Base-by-base conservation (phyloP, 2,113 vertebrate species). In the Lophotis ruficrista region DNA sequence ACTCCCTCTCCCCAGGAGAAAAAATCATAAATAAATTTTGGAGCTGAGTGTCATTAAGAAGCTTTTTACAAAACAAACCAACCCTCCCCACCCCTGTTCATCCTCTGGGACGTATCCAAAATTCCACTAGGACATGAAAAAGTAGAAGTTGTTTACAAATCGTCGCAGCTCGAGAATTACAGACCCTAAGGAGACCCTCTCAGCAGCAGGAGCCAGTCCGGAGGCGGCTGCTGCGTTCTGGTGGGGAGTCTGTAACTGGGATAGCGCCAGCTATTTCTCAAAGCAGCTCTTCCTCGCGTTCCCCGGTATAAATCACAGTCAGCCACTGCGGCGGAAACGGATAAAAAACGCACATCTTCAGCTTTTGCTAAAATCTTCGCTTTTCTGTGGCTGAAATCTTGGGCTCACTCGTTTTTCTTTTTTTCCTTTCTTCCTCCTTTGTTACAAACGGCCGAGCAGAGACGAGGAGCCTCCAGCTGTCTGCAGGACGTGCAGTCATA, bases 101-200 rank as follows among this genome's bases (percentile, higher is more conserved):
- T 87, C 73, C 79, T 80, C 87, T 76, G 61, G 93, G 65, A 96
- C 96, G 88, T 13, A 72, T 70, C 90, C 88, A 94, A 51, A 96
- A 94, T 88, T 94, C 31, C 87, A 77, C 93, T 83, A 18, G 27
- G 83, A 82, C 72, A 12, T 93, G 96, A 65, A 82, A 94, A 97
- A 96, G 87, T 33, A 94, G 89, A 76, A 93, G 91, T 50, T 94
- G 92, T 94, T 94, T 93, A 91, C 65, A 96, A 86, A 93, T 89
- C 48, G 27, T 10, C 50, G 84, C 92, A 95, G 91, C 93, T 94
- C 89, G 82, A 70, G 94, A 92, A 79, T 93, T 73, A 70, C 72
- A 21, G 66, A 87, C 70, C 91, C 57, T 56, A 89, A 77, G 1
- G 48, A 60, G 81, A 48, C 80, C 64, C 78, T 43, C n/a, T 48